Evolutionary conservation across 1,140 invertebrate genomes (phyloP), one percentile per base, ranked within the genome.

Genomic region (Aphelinus certus): DNA sequence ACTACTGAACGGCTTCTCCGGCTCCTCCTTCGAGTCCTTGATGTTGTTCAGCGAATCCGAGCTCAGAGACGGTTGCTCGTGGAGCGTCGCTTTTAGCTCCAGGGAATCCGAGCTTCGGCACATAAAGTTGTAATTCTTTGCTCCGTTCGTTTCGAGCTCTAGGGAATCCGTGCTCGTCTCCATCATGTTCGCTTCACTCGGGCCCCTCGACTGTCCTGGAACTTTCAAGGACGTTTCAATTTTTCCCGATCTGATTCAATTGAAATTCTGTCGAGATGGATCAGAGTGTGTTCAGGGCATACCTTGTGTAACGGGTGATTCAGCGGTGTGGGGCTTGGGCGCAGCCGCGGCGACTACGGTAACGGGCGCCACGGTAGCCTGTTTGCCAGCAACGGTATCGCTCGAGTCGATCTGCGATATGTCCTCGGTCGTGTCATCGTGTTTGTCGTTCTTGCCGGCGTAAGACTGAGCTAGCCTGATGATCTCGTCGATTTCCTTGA

Each of bases 401-500:
- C 79, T 85, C 1, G 77, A 45, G 53, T 88, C 87, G 42, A 88
- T 86, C 53, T 88, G 86, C 45, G 87, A 88, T 47, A 88, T 83
- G 51, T 88, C 87, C 9, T 87, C 86, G 3, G 86, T 84, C 0
- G 86, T 88, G 45, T 91, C 90, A 69, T 89, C 88, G 51, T 89
- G 83, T 65, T 88, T 85, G 46, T 91, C 90, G 63, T 92, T 90
- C 66, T 89, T 90, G 78, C 93, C 92, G 2, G 93, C 92, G 82
- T 93, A 94, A 10, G 88, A 89, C 83, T 92, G 92, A 51, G 92
- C 92, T 80, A 93, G 90, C 66, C 90, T 88, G 78, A 94, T 93
- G 51, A 94, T 94, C 83, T 93, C 92, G 79, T 94, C 92, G 61
- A 94, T 93, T 83, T 93, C 92, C 80, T 91, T 92, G 84, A 94